Evolutionary conservation across 1,140 invertebrate species (phyloP).

Genomic region (Drosophila tristis): DNA sequence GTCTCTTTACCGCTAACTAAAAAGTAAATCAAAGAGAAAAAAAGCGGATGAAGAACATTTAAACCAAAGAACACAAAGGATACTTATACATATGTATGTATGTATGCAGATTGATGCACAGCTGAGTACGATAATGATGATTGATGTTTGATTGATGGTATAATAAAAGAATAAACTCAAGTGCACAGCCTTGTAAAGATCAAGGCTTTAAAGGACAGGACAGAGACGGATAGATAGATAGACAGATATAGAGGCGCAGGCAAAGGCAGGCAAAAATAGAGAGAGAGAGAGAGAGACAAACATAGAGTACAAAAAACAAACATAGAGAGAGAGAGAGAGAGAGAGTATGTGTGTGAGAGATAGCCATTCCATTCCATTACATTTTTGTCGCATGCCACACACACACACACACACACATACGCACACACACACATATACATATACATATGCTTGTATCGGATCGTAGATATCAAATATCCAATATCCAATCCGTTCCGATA

Average conservation of each 20-base stretch:
- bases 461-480: slow-evolving; percentile 6
- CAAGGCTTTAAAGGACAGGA: slow-evolving; percentile 43
- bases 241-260: slow-evolving; percentile 18
- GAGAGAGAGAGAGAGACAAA: slow-evolving; percentile 26
- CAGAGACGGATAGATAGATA: slow-evolving; percentile 39
- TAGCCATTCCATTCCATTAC: slow-evolving; percentile 52
- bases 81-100: too few relatives aligned
- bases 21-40: neutral
- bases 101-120: too few relatives aligned
- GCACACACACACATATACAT: too few relatives aligned
- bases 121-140: slow-evolving; percentile 1
- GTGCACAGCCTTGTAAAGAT: slow-evolving; percentile 50
- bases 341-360: slow-evolving; percentile 32
- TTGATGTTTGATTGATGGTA: slow-evolving; percentile 20
- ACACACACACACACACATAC: slow-evolving; percentile 5
- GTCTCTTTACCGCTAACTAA: neutral
- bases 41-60: slow-evolving; percentile 4
- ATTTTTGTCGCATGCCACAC: slow-evolving; percentile 50
- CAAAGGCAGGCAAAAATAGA: slow-evolving; percentile 9
- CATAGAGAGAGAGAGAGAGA: slow-evolving; percentile 24
- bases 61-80: slow-evolving; percentile 9
- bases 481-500: slow-evolving; percentile 19
- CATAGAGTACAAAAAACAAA: slow-evolving; percentile 30
- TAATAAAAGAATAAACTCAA: slow-evolving; percentile 42
- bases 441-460: neutral